Percentiles rank a stretch among this genome's conserved stretches.
Evolutionary conservation across 2,888 invertebrate species (phyloP).

Genomic region (Oasisia sp.): DNA sequence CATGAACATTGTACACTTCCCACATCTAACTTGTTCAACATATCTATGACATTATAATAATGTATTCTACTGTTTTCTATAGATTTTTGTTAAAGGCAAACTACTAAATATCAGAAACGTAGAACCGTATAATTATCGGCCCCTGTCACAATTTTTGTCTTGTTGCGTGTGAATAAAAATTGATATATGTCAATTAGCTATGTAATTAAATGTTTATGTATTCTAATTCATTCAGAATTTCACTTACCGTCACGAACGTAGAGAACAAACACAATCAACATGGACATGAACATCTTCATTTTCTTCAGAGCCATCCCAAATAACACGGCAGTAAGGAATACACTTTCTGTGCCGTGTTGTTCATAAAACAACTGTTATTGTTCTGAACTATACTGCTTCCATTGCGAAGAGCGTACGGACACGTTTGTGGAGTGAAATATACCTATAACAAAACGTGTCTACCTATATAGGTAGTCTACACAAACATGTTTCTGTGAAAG

Average conservation of each 20-base stretch:
- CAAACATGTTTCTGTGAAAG: neutral
- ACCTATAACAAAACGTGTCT: neutral
- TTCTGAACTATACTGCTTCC: neutral
- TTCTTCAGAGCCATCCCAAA: neutral
- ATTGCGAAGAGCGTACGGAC: neutral
- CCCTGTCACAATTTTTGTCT: too few relatives aligned
- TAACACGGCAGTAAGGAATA: neutral
- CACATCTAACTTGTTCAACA: too few relatives aligned
- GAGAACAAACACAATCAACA: neutral
- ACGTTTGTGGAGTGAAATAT: neutral
- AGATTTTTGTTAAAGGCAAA: too few relatives aligned
- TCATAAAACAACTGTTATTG: neutral
- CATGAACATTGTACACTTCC: too few relatives aligned
- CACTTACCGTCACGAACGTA: neutral
- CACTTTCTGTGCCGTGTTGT: neutral
- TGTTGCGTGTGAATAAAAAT: too few relatives aligned
- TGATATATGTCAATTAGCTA: too few relatives aligned
- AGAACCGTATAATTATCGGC: too few relatives aligned
- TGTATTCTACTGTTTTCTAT: too few relatives aligned
- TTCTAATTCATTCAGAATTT: neutral
- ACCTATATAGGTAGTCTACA: neutral
- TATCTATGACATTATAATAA: too few relatives aligned
- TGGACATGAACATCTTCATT: neutral
- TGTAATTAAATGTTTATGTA: neutral
- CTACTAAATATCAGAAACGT: too few relatives aligned